A percentile compares a stretch with the other conserved stretches of the same genome.
Evolutionary conservation across 2,797 vertebrate genomes (phyloP).

Genomic region (Pipistrellus kuhlii): DNA sequence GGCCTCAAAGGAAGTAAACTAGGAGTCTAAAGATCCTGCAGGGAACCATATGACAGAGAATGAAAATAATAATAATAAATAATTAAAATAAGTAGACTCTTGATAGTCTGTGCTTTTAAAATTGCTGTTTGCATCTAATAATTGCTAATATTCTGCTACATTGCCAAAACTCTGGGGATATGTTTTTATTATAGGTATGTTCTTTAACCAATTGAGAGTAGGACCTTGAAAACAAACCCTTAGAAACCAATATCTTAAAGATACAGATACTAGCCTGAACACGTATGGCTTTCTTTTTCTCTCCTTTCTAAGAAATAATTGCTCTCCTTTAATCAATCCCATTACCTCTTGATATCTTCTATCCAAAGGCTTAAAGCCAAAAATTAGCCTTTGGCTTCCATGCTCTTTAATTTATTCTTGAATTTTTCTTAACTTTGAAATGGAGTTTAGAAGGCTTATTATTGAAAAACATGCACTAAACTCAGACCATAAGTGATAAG

Average conservation of each 20-base stretch:
- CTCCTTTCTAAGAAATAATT: conserved; percentile 54
- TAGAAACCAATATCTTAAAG: neutral
- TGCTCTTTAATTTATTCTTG: conserved; percentile 26
- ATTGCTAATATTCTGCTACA: conserved; percentile 38
- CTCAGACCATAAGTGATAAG: neutral
- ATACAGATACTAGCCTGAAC: neutral
- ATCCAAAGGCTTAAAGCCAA: neutral
- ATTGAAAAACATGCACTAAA: neutral
- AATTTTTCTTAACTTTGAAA: neutral
- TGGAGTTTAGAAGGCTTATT: neutral
- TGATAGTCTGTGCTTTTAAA: neutral
- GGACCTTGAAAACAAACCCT: conserved; percentile 30
- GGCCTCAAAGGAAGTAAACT: conserved; percentile 13
- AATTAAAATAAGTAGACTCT: conserved; percentile 43
- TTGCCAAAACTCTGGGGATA: neutral
- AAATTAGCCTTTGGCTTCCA: neutral
- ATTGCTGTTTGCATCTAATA: neutral
- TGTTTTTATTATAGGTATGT: neutral
- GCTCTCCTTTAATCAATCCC: conserved; percentile 37
- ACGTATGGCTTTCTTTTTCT: conserved; percentile 12
- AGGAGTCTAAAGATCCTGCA: neutral
- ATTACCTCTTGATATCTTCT: neutral
- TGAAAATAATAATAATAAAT: neutral
- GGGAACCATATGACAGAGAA: neutral
- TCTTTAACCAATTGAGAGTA: conserved; percentile 27